Evolutionary conservation across 2,888 invertebrate genomes (phyloP), one percentile per base, ranked within the genome.

Genomic region (Cryptocephalus moraei): DNA sequence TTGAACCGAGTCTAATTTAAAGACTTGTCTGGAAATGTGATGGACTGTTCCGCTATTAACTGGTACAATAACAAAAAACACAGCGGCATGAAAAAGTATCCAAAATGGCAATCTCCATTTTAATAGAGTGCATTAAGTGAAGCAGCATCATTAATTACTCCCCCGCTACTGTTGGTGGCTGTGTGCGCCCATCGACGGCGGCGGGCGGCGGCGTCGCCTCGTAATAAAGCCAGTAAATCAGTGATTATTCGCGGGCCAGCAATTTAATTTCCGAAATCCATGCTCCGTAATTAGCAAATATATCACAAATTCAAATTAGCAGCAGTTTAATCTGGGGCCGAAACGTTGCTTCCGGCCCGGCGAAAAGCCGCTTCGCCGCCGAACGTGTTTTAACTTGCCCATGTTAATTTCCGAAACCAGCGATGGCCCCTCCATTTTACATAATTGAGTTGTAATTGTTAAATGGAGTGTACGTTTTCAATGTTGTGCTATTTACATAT

Each of bases 401-500:
- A 61, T 64, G 68, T 69, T 71, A 71, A 71, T 71, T 70, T 71
- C 71, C 71, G 68, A 65, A 64, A 61, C 56, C 61, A 60, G 64
- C 62, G 68, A 68, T 68, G 66, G 63, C 61, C 60, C 62, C 62
- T n/a, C 63, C 64, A 61, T 63, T 70, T 69, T 68, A 61, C 69
- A 69, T 69, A 70, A 70, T 70, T 68, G 70, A 68, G 66, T 70
- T 66, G 65, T 69, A 68, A 70, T 70, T 69, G 70, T 66, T 70
- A 66, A 70, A 70, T 70, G 67, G 68, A 63, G 63, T 64, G 68
- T 64, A 58, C 62, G 58, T 66, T 68, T 68, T 66, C 67, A 66
- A 67, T 66, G 66, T 65, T 64, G 60, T 56, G 52, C 58, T 55
- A 68, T 69, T 69, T 69, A 65, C 69, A 68, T 68, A 67, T 62